These are phyloP conservation scores for Tamandua tetradactyla DNA, from an alignment of 2,797 vertebrate species.

Conservation along the genomic window DNA sequence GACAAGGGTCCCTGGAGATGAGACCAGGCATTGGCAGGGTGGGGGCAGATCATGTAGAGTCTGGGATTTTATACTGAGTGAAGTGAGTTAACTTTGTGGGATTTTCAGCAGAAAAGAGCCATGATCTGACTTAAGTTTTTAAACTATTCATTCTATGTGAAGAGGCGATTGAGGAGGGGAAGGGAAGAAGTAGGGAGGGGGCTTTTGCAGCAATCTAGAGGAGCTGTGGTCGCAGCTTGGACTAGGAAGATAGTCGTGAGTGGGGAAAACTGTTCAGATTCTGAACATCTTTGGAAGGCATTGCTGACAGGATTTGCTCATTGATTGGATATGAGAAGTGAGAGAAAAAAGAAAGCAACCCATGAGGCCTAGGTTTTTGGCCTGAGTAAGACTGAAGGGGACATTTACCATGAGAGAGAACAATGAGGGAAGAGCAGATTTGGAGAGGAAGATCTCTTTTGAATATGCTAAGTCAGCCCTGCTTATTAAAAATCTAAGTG, in stretches of 20 bases:
- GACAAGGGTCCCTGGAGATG: neutral
- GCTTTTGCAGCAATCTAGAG: neutral
- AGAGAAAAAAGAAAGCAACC: neutral
- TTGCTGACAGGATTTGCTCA: neutral
- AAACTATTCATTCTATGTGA: neutral
- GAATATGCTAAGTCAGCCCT: neutral
- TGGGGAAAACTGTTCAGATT: neutral
- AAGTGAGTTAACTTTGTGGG: neutral
- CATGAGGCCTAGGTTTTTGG: neutral
- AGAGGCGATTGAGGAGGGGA: neutral
- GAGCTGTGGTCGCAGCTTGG: neutral
- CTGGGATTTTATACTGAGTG: neutral
- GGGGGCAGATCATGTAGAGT: neutral
- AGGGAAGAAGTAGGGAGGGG: neutral
- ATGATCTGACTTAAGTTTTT: neutral
- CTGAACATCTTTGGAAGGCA: neutral
- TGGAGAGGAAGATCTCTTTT: neutral
- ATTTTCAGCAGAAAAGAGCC: neutral
- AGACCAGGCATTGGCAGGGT: neutral
- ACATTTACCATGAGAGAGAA: neutral
- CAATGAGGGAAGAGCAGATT: neutral
- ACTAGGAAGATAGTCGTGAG: neutral
- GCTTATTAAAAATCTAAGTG: neutral
- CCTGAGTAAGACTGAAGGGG: neutral
- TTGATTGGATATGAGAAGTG: neutral